phyloP scores from a whole-genome alignment of 2,888 invertebrate species.

The Conomelus anceps region DNA sequence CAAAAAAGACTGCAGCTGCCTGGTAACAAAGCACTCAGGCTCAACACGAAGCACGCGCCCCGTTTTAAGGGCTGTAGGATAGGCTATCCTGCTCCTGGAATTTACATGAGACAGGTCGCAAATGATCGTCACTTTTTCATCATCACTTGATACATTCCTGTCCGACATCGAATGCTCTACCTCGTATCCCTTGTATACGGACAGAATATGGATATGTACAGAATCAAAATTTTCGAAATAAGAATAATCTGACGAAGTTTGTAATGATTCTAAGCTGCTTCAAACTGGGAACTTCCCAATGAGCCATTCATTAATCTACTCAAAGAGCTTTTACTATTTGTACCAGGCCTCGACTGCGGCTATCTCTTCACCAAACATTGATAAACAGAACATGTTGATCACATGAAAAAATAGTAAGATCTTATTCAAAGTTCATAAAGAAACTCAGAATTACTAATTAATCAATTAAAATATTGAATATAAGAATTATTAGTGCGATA shows the following conservation, averaged over 20 bases:
- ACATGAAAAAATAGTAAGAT: too few relatives aligned
- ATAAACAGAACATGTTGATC: too few relatives aligned
- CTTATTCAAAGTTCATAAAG: too few relatives aligned
- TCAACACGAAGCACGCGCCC: background rate
- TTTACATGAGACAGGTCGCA: background rate
- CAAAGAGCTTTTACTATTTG: background rate
- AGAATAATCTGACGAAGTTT: background rate
- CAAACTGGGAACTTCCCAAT: too few relatives aligned
- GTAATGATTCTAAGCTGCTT: background rate
- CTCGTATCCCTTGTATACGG: background rate
- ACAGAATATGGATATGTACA: too few relatives aligned
- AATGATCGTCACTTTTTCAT: background rate
- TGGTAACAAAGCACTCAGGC: background rate
- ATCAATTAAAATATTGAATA: too few relatives aligned
- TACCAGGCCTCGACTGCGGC: too few relatives aligned
- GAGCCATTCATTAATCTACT: background rate
- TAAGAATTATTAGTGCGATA: too few relatives aligned
- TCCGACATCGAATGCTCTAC: background rate
- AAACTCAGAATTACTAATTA: too few relatives aligned
- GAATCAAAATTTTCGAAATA: background rate
- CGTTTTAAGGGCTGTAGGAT: background rate
- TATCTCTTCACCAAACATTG: too few relatives aligned
- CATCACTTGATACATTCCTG: background rate
- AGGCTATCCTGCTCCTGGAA: background rate
- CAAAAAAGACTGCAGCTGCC: background rate